Conservation (phyloP, 2,888 invertebrate genomes). For the Drosophila emarginata region DNA sequence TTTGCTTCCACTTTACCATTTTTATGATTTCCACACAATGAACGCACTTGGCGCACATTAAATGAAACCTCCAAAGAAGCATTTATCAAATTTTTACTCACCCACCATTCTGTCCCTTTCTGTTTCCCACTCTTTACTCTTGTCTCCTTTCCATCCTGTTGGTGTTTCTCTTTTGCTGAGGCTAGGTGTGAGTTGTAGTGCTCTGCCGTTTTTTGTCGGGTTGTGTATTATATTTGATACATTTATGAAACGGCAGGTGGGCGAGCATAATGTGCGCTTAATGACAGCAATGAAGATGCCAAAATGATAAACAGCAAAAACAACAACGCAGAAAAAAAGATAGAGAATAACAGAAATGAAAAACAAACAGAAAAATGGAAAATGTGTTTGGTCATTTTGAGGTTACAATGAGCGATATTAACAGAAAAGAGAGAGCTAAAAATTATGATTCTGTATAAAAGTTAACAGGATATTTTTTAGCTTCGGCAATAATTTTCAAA, state of each 20-base stretch:
- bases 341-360: constrained; percentile 28
- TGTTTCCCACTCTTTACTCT: background rate
- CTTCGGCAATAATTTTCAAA: background rate
- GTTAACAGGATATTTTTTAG: no score
- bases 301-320: constrained; percentile 75
- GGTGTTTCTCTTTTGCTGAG: constrained; percentile 10
- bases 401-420: background rate
- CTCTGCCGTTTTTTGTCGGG: constrained; percentile 22
- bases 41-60: constrained; percentile 75
- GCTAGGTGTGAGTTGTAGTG: constrained; percentile 28
- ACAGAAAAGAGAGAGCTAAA: background rate
- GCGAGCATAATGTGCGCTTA: constrained; percentile 70
- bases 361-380: constrained; percentile 52
- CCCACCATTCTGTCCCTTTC: constrained; percentile 46
- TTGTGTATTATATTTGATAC: constrained; percentile 59
- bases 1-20: constrained; percentile 31
- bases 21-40: constrained; percentile 69
- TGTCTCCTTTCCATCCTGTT: background rate
- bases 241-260: constrained; percentile 73
- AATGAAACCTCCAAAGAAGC: constrained; percentile 74
- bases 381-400: constrained; percentile 65
- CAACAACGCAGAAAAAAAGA: constrained; percentile 43
- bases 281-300: constrained; percentile 79
- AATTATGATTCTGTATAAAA: background rate
- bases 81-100: constrained; percentile 73